Percentiles rank a stretch among this genome's conserved stretches.
phyloP scores from a whole-genome alignment of 2,797 vertebrate genomes.

The Acomys russatus region DNA sequence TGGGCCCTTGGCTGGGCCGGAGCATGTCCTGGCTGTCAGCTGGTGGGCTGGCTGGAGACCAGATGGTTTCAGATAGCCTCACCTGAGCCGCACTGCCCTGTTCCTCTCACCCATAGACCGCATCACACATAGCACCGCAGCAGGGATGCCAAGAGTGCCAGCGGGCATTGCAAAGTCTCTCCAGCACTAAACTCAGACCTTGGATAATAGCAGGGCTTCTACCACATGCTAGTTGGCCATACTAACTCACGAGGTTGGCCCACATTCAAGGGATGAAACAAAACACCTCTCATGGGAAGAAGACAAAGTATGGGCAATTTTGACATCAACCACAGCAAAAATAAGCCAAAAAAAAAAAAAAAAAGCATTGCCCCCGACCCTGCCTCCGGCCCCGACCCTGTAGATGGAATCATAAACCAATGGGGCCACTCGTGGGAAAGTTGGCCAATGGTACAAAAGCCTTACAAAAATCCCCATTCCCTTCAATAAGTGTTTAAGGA shows the following conservation, averaged over 20 bases:
- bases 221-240: background rate
- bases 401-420: background rate
- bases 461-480: background rate
- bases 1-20: background rate
- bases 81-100: conserved; percentile 47
- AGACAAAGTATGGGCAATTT: background rate
- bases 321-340: background rate
- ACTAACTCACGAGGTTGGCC: background rate
- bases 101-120: background rate
- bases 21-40: background rate
- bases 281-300: conserved; percentile 18
- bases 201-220: background rate
- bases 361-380: background rate
- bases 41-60: conserved; percentile 47
- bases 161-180: background rate
- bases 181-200: background rate
- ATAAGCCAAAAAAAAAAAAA: background rate
- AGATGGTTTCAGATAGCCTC: background rate
- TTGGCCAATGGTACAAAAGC: background rate
- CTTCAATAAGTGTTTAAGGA: conserved; percentile 15
- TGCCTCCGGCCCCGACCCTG: too few species aligned
- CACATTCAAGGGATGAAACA: background rate
- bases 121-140: background rate
- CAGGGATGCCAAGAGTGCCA: background rate
- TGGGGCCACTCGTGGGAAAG: background rate